These are phyloP conservation scores for Pseudochirops cupreus DNA, from an alignment of 2,797 vertebrate genomes.

Conservation along the genomic window DNA sequence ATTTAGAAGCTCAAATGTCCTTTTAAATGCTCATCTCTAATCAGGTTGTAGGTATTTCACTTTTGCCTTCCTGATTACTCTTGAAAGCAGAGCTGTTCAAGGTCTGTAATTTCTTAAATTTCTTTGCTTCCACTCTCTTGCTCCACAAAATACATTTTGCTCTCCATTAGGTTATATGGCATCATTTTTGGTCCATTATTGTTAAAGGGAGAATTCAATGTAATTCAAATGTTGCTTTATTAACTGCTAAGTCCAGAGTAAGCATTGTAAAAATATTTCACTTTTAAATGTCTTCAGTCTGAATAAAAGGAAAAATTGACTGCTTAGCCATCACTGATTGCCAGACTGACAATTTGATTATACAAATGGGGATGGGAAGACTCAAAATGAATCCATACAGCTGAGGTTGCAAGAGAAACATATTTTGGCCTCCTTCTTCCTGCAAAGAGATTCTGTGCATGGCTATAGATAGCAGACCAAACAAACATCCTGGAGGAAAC, in stretches of 20 bases:
- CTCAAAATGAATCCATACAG: neutral
- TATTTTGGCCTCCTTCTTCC: neutral
- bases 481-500: neutral
- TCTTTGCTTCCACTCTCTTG: constrained; percentile 46
- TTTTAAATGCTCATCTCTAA: neutral
- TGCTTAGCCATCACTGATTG: constrained; percentile 28
- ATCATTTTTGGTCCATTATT: constrained; percentile 66
- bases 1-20: neutral
- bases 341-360: constrained; percentile 36
- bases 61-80: constrained; percentile 60
- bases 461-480: neutral
- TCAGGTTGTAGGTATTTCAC: constrained; percentile 48
- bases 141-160: constrained; percentile 67
- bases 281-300: constrained; percentile 50
- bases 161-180: constrained; percentile 64
- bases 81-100: constrained; percentile 47
- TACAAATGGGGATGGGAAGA: rapidly evolving
- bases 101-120: constrained; percentile 64
- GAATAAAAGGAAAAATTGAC: constrained; percentile 55
- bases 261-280: constrained; percentile 51
- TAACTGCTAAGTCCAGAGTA: constrained; percentile 46
- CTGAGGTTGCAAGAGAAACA: neutral
- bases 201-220: constrained; percentile 39
- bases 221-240: constrained; percentile 67
- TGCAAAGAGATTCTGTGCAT: neutral